Evolutionary conservation across 1,140 invertebrate genomes (phyloP).

Genomic region (Probaryconus sp.): DNA sequence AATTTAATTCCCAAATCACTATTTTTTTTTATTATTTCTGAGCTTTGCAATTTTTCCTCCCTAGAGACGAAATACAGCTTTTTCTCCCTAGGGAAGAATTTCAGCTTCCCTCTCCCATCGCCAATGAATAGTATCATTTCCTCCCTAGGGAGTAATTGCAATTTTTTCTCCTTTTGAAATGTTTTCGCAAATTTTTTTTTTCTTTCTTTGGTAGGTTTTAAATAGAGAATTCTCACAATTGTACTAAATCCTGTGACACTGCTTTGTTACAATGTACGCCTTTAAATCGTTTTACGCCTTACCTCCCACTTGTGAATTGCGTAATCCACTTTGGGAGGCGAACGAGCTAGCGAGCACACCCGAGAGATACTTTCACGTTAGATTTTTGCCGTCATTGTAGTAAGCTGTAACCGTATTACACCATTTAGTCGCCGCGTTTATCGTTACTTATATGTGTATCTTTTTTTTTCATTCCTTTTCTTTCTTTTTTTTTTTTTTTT

Average conservation of each 20-base stretch:
- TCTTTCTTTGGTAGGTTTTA: neutral
- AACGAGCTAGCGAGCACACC: constrained; percentile 51
- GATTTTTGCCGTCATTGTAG: constrained; percentile 68
- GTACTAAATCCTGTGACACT: neutral
- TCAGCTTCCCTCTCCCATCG: too few relatives aligned
- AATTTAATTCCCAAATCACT: too few relatives aligned
- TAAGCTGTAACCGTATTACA: constrained; percentile 66
- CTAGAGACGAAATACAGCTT: too few relatives aligned
- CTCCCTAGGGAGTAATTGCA: too few relatives aligned
- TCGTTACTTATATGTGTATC: constrained; percentile 23
- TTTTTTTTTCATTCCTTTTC: constrained; percentile 18
- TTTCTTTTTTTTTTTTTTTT: too few relatives aligned
- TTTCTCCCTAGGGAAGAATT: too few relatives aligned
- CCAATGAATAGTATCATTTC: too few relatives aligned
- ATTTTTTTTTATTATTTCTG: too few relatives aligned
- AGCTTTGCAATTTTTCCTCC: too few relatives aligned
- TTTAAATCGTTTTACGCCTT: constrained; percentile 60
- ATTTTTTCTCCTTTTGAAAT: too few relatives aligned
- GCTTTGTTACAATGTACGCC: constrained; percentile 39
- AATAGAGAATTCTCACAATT: constrained; percentile 9
- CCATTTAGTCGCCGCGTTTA: constrained; percentile 60
- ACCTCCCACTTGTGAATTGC: constrained; percentile 64
- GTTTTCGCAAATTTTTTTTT: too few relatives aligned
- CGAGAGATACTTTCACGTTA: constrained; percentile 69
- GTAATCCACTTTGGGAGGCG: constrained; percentile 55